phyloP scores from a whole-genome alignment of 2,113 vertebrate species.

The Illadopsis cleaveri region DNA sequence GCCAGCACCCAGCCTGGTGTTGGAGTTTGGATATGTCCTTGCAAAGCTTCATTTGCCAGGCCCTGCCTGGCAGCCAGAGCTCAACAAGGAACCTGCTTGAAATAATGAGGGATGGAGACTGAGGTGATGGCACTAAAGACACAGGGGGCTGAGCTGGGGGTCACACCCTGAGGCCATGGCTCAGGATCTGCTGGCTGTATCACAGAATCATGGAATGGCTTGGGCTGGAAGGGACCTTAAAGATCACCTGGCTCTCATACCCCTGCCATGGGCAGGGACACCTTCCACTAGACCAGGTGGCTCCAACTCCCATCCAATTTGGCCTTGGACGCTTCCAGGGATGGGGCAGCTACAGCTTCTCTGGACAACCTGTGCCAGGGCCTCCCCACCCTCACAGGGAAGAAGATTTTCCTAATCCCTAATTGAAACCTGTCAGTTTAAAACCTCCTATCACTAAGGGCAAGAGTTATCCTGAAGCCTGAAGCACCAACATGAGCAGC shows the following conservation, averaged over 20 bases:
- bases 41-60: background rate
- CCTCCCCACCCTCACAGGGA: background rate
- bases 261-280: background rate
- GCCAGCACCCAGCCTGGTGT: rapidly evolving
- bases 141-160: too few species aligned
- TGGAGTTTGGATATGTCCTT: background rate
- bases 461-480: background rate
- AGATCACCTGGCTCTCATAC: background rate
- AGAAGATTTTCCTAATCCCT: background rate
- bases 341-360: background rate
- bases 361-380: background rate
- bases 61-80: background rate
- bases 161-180: background rate
- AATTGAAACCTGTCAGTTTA: background rate
- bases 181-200: background rate
- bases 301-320: rapidly evolving
- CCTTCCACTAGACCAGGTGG: background rate
- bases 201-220: background rate
- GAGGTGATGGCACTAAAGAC: background rate
- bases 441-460: background rate
- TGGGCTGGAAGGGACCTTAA: background rate
- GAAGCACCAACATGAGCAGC: rapidly evolving
- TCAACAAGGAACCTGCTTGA: background rate
- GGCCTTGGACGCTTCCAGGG: background rate
- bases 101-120: background rate